phyloP scores from a whole-genome alignment of 2,888 invertebrate genomes.

The Heteropelma amictum region DNA sequence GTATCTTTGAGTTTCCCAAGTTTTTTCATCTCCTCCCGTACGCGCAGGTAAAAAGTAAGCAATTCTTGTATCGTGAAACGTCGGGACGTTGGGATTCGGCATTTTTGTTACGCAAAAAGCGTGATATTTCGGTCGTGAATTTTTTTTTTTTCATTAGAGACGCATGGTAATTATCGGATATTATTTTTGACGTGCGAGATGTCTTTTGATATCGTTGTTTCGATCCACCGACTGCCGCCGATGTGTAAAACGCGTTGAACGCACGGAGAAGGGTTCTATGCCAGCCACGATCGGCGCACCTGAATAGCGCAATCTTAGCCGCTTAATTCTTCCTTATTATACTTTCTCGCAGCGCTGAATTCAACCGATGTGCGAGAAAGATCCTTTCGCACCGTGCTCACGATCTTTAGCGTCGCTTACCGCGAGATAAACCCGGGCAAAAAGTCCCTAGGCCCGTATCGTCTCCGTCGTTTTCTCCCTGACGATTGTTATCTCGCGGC shows the following conservation, averaged over 20 bases:
- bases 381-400: conserved; percentile 39
- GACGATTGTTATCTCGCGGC: conserved; percentile 73
- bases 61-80: too few relatives aligned
- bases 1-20: too few relatives aligned
- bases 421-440: conserved; percentile 44
- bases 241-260: neutral
- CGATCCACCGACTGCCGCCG: conserved; percentile 42
- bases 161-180: conserved; percentile 10
- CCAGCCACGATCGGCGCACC: conserved; percentile 10
- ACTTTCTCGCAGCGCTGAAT: conserved; percentile 31
- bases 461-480: conserved; percentile 26
- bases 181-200: too few relatives aligned
- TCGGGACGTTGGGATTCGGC: too few relatives aligned
- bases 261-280: neutral
- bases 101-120: too few relatives aligned
- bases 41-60: too few relatives aligned
- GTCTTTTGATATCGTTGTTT: too few relatives aligned
- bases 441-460: conserved; percentile 56
- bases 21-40: too few relatives aligned
- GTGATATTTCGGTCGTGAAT: too few relatives aligned
- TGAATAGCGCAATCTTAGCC: conserved; percentile 49
- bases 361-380: conserved; percentile 12
- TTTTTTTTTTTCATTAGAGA: neutral
- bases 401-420: conserved; percentile 15
- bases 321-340: conserved; percentile 45